These are phyloP conservation scores for Actinopyga echinites DNA, from an alignment of 53 echinoderm and acorn worm genomes.

Conservation along the genomic window DNA sequence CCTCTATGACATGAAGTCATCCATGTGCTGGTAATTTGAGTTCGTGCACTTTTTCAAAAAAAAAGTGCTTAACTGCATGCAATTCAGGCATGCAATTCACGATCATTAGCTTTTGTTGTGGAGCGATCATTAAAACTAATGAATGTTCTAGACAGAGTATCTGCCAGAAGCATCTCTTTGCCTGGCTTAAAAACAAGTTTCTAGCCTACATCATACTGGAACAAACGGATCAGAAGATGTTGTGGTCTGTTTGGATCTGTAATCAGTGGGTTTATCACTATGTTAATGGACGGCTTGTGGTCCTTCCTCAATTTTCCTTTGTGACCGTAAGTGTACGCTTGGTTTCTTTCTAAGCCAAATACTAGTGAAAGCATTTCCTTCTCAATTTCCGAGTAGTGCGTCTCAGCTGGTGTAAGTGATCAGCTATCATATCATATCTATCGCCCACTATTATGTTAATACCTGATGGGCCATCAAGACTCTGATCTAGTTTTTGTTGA, in stretches of 20 bases:
- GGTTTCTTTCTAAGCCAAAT: conserved; percentile 47
- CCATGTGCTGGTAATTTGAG: no score
- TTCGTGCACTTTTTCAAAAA: no score
- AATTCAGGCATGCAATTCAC: no score
- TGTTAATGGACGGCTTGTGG: conserved; percentile 53
- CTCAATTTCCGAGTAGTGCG: conserved; percentile 50
- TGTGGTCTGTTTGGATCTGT: conserved; percentile 57
- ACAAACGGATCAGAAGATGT: conserved; percentile 33
- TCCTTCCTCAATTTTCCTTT: conserved; percentile 51
- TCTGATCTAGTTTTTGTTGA: conserved; percentile 52
- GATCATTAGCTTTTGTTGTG: no score
- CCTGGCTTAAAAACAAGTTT: conserved; percentile 56
- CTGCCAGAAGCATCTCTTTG: conserved; percentile 51
- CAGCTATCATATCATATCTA: conserved; percentile 48
- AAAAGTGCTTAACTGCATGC: no score
- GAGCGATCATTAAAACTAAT: no score
- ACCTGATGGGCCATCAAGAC: no score
- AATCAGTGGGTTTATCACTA: conserved; percentile 29
- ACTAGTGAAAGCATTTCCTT: conserved; percentile 52
- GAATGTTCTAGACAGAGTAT: conserved; percentile 59
- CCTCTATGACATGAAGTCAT: conserved; percentile 13
- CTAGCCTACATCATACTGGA: conserved; percentile 58
- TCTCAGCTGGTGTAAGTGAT: conserved; percentile 58
- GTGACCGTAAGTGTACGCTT: conserved; percentile 50
- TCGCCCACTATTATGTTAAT: no score